phyloP scores from a whole-genome alignment of 1,140 invertebrate genomes.

The Sinella curviseta region DNA sequence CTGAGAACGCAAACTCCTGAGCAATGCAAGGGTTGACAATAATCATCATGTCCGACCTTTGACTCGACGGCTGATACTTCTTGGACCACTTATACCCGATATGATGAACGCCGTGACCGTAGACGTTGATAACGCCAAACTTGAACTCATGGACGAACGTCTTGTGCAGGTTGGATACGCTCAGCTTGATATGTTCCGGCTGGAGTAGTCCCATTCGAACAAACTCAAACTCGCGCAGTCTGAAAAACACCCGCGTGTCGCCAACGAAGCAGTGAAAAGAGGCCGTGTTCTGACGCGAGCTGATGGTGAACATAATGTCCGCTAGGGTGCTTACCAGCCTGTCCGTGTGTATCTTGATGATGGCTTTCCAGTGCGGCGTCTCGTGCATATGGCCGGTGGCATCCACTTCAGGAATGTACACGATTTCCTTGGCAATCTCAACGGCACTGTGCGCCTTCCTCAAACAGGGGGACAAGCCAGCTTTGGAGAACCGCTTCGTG shows the following conservation, averaged over 20 bases:
- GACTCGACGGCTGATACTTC: background rate
- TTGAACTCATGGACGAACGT: background rate
- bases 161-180: background rate
- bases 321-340: background rate
- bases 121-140: background rate
- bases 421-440: background rate
- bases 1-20: background rate
- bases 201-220: background rate
- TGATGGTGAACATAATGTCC: background rate
- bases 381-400: background rate
- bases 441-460: background rate
- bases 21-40: slow-evolving; percentile 1
- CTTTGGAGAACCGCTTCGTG: background rate
- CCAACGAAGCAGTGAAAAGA: slow-evolving; percentile 4
- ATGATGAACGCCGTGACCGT: background rate
- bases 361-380: background rate
- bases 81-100: background rate
- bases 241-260: background rate
- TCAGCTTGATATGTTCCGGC: background rate
- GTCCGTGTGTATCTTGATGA: background rate
- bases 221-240: background rate
- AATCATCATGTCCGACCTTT: background rate
- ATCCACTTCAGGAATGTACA: background rate
- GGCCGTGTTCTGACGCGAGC: background rate
- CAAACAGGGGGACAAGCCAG: background rate